A percentile compares a stretch with the other conserved stretches of the same genome.
phyloP scores from a whole-genome alignment of 2,888 invertebrate species.

The Aquatica leii region DNA sequence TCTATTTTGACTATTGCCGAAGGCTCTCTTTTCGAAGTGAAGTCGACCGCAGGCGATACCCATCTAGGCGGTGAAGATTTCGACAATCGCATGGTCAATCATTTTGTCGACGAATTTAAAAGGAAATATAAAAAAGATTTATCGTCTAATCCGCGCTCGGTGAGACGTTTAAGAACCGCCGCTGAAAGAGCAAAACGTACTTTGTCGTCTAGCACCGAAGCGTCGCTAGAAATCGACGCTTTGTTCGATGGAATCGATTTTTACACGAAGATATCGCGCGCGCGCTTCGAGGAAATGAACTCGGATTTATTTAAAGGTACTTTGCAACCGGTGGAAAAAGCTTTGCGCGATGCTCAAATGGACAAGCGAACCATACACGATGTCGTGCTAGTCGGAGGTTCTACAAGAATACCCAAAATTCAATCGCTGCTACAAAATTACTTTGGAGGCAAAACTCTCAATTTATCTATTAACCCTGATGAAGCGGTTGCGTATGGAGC shows the following conservation, averaged over 20 bases:
- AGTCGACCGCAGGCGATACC: conserved; percentile 84
- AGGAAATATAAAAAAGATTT: conserved; percentile 63
- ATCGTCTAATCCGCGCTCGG: conserved; percentile 58
- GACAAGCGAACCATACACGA: conserved; percentile 79
- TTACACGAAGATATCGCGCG: conserved; percentile 77
- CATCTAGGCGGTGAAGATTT: conserved; percentile 82
- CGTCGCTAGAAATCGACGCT: conserved; percentile 63
- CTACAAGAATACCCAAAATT: conserved; percentile 82
- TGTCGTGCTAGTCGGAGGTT: conserved; percentile 84
- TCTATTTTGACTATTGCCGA: conserved; percentile 85
- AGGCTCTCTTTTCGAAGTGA: conserved; percentile 78
- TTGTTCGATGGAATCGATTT: conserved; percentile 63
- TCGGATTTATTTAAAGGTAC: conserved; percentile 77
- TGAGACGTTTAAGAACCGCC: conserved; percentile 62
- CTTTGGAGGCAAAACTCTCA: conserved; percentile 77
- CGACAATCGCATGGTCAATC: conserved; percentile 66
- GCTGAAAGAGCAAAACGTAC: conserved; percentile 64
- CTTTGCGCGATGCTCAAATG: conserved; percentile 78
- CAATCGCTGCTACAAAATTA: conserved; percentile 77
- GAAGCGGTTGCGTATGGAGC: conserved; percentile 84
- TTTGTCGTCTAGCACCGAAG: conserved; percentile 61
- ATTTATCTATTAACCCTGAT: conserved; percentile 80
- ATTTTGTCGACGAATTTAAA: conserved; percentile 68
- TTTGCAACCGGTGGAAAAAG: conserved; percentile 80
- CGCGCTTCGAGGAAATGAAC: conserved; percentile 80